These are phyloP conservation scores for Drosophila arawakana DNA, from an alignment of 1,140 invertebrate species.

Conservation along the genomic window DNA sequence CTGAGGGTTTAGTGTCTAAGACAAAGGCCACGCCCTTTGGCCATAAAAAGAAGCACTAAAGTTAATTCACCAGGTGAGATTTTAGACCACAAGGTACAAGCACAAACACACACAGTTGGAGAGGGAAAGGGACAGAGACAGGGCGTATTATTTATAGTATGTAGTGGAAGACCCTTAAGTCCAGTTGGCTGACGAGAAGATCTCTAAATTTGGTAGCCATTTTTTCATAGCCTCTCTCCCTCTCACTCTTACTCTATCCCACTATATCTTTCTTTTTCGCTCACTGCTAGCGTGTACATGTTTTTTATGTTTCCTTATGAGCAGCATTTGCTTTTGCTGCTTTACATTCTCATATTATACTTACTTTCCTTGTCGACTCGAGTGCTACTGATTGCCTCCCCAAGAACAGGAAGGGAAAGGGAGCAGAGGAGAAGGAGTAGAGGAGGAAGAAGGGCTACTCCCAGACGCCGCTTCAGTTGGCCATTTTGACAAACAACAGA, in stretches of 20 bases:
- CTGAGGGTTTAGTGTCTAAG: slow-evolving; percentile 36
- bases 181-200: slow-evolving; percentile 45
- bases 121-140: too few relatives aligned
- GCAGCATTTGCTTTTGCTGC: slow-evolving; percentile 36
- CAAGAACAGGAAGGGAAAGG: slow-evolving; percentile 14
- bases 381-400: slow-evolving; percentile 69
- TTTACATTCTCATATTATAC: slow-evolving; percentile 70
- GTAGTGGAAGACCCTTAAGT: slow-evolving; percentile 32
- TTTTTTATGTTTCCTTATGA: slow-evolving; percentile 47
- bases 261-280: background rate
- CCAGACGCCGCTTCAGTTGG: slow-evolving; percentile 44
- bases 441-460: slow-evolving; percentile 8
- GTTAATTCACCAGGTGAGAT: slow-evolving; percentile 56
- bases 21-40: slow-evolving; percentile 66
- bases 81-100: slow-evolving; percentile 14
- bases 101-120: slow-evolving; percentile 27
- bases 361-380: slow-evolving; percentile 53
- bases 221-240: slow-evolving; percentile 34
- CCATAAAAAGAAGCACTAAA: slow-evolving; percentile 43
- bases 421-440: too few relatives aligned
- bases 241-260: background rate
- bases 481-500: slow-evolving; percentile 56
- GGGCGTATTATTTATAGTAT: background rate
- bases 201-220: slow-evolving; percentile 71
- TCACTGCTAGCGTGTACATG: slow-evolving; percentile 11